Base-by-base conservation (phyloP, 2,888 invertebrate species). In the Cactoblastis cactorum region DNA sequence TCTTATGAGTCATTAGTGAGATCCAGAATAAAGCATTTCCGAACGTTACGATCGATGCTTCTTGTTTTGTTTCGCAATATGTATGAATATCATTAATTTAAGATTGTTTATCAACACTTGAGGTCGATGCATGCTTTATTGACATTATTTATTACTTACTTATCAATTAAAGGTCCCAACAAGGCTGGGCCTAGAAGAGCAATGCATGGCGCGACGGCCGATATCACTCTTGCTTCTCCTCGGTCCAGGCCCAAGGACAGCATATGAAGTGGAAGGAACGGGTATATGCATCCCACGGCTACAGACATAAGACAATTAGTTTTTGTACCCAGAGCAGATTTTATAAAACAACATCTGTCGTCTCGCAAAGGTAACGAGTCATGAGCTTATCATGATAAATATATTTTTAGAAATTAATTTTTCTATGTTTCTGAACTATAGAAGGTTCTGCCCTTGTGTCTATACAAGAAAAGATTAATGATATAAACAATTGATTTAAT, bases 241-340 rank as follows among this genome's bases (percentile, higher is more conserved):
- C 92, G 85, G 49, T 93, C 93, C 59, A 97, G 78, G 0, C 96
- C 97, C 57, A 94, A 89, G 53, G 91, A 86, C 56, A 91, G 83
- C 94, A 95, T 95, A 81, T 95, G 96, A 53, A 94, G 89, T 14
- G 95, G 93, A 56, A 97, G 92, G 80, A 95, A 95, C 5, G 97
- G 95, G 67, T 95, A 93, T 57, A 97, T 91, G 64, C 95, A 94
- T 59, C 96, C 95, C 67, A 97, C 87, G 62, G 95, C 97, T 97
- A 80, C 46, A 72, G 52, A 55, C 58, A 55, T 15, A 43, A 9
- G 3, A 24, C 0, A 57, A 53, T 57, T 33, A 34, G 45, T 17
- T 32, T 32, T 34, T n/a, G 19, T 33, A 34, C 8, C 34, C 34
- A 33, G 11, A n/a, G 1, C 17, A 45, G 1, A 35, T 17, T 37